Evolutionary conservation across 2,113 vertebrate species (phyloP), one percentile per base, ranked within the genome.

Genomic region (Carassius auratus): DNA sequence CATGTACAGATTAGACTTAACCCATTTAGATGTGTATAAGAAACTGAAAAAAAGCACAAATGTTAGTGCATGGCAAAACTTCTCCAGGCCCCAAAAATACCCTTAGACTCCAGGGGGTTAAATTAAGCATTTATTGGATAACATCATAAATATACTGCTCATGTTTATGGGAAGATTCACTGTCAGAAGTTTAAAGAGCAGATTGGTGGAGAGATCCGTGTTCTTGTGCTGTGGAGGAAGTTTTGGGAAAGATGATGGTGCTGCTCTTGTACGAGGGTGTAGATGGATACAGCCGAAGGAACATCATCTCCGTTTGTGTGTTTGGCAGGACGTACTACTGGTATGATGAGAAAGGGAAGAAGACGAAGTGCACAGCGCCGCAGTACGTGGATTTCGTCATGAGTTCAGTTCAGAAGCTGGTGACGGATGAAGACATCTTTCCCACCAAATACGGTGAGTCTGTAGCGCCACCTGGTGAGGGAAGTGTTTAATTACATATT

Each of bases 341-440:
- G 98, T 96, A 99, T 92, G 98, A 99, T 2, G 98, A 99, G 91
- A 96, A 96, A 95, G 98, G 98, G 86, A 99, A 98, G 96, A 99
- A 99, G 94, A 97, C 97, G 19, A 99, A 99, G 91, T 99, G 98
- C 94, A 99, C 98, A 1, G 98, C 97, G 50, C 98, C 98, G 2
- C 98, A 99, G 94, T 99, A 99, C 1, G 96, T 99, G 21, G 98
- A 99, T 93, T 99, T 98, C 0, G 98, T 99, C 90, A 99, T 99
- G 98, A 99, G 98, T 88, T 97, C 97, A 0, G 97, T 98, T 93
- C 98, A 99, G 95, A 99, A 99, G 85, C 95, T 98, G 91, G 97
- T 99, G 92, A 99, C 98, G 0, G 98, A 99, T 19, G 98, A 99
- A 92, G 97, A 99, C 5, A 96, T 98, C 92, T 99, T 99, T 86